A percentile compares a stretch with the other conserved stretches of the same genome.
Conservation (phyloP, 2,888 invertebrate genomes). For the Julus scandinavius region DNA sequence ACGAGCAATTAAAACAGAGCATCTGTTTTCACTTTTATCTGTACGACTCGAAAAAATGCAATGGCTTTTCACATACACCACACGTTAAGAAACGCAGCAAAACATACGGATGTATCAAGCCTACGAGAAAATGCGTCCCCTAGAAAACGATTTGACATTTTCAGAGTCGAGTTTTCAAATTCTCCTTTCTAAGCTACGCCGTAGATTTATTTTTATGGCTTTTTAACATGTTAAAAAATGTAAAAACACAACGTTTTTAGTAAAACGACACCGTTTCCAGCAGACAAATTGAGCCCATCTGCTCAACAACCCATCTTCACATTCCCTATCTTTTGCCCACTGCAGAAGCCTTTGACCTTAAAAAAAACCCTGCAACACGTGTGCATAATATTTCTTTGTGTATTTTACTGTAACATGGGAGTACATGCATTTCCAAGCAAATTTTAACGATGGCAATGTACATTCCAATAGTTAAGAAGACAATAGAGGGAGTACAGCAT, state of each 20-base stretch:
- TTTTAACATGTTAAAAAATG: not conserved
- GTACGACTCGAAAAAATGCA: not conserved
- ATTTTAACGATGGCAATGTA: not conserved
- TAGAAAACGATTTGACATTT: not conserved
- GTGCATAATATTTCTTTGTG: not conserved
- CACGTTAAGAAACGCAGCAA: not conserved
- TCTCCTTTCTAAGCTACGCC: not conserved
- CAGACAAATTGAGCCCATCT: constrained; percentile 15
- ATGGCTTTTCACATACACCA: not conserved
- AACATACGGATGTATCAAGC: not conserved
- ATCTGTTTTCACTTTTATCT: constrained; percentile 30
- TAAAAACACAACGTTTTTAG: not conserved
- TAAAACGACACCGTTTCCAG: constrained; percentile 20
- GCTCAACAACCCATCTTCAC: not conserved
- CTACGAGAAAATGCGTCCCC: not conserved
- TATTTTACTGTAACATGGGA: not conserved
- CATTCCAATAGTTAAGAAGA: not conserved
- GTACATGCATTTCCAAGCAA: not conserved
- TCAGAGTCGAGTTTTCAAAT: not conserved
- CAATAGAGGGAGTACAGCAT: too few relatives aligned
- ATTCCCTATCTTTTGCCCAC: not conserved
- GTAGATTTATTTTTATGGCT: not conserved
- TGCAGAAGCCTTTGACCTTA: not conserved
- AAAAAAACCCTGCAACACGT: not conserved
- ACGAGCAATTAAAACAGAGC: not conserved